Evolutionary conservation across 2,113 vertebrate species (phyloP).

Genomic region (Todiramphus saurophagus): DNA sequence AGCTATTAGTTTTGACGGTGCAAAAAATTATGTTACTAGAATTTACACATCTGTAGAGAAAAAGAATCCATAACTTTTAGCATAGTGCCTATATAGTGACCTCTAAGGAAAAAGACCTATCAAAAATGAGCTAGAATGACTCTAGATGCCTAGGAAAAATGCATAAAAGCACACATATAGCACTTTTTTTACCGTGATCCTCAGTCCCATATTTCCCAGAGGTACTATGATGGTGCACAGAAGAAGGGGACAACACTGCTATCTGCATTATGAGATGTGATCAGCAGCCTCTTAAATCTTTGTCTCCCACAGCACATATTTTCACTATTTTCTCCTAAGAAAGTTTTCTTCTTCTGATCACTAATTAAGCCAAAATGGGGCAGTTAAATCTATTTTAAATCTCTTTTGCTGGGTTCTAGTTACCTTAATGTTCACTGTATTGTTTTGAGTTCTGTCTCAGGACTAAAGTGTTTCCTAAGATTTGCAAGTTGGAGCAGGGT

Average conservation of each 20-base stretch:
- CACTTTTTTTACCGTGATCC: neutral
- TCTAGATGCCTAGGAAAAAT: neutral
- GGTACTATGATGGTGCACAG: neutral
- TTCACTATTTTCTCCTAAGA: neutral
- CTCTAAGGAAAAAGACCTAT: neutral
- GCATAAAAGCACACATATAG: neutral
- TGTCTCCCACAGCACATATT: neutral
- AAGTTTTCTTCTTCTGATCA: neutral
- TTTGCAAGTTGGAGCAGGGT: neutral
- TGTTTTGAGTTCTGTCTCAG: neutral
- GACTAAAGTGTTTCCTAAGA: neutral
- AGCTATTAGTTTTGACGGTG: neutral
- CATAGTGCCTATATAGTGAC: neutral
- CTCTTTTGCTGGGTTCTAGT: neutral
- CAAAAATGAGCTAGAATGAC: neutral
- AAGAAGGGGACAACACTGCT: neutral
- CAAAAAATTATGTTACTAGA: neutral
- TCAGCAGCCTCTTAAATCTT: neutral
- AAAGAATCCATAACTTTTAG: neutral
- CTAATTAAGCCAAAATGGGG: neutral
- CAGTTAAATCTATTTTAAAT: neutral
- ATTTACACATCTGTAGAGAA: neutral
- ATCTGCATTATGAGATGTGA: fast-evolving
- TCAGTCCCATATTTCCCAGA: neutral
- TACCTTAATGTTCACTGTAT: neutral